These are phyloP conservation scores for Hydrotaea diabolus DNA, from an alignment of 2,888 invertebrate species.

Conservation along the genomic window DNA sequence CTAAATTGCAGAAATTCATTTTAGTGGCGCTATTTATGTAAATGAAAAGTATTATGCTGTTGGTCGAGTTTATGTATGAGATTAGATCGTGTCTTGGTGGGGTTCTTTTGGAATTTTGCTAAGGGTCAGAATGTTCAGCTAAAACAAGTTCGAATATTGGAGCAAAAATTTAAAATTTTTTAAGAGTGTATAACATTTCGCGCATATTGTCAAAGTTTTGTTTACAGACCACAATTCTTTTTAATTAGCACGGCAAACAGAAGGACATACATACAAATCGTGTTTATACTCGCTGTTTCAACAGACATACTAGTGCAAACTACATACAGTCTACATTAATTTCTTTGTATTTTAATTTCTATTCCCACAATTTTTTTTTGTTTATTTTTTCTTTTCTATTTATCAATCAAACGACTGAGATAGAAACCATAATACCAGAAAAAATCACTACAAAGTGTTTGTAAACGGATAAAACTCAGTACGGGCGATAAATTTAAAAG, in stretches of 20 bases:
- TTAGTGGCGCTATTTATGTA: too few relatives aligned
- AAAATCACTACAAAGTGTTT: neutral
- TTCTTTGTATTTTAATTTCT: conserved; percentile 6
- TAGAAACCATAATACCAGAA: neutral
- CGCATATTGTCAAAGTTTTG: conserved; percentile 22
- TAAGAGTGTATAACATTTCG: neutral
- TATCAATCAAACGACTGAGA: conserved; percentile 18
- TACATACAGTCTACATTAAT: conserved; percentile 15
- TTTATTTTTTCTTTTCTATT: conserved; percentile 18
- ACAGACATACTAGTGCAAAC: neutral
- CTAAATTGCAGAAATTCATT: too few relatives aligned
- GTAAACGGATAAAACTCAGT: neutral
- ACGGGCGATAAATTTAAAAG: too few relatives aligned
- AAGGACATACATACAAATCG: conserved; percentile 19
- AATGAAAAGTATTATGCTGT: too few relatives aligned
- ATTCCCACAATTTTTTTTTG: conserved; percentile 23
- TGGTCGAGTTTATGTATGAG: too few relatives aligned
- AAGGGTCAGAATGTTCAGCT: too few relatives aligned
- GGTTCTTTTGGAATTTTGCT: too few relatives aligned
- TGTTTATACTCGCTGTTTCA: neutral
- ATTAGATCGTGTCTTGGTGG: too few relatives aligned
- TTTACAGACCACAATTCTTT: conserved; percentile 28
- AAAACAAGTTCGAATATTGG: too few relatives aligned
- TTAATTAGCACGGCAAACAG: conserved; percentile 28
- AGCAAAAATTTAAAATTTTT: neutral